Percentiles rank a stretch among this genome's conserved stretches.
phyloP scores from a whole-genome alignment of 1,140 invertebrate species.

The Pygmarrhopalites habei region DNA sequence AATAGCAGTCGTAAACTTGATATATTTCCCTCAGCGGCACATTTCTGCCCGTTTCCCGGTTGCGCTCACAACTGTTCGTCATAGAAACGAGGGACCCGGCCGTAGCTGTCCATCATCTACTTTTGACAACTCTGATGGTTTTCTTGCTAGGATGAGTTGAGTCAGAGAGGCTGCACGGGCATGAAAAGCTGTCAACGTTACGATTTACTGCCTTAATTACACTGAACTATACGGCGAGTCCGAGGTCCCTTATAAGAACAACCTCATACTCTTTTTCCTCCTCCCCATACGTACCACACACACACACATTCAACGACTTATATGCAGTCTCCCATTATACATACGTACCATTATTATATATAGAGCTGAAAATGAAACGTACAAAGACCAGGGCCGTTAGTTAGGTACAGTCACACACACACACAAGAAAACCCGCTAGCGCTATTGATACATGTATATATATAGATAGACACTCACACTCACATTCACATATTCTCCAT shows the following conservation, averaged over 20 bases:
- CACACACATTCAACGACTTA: background rate
- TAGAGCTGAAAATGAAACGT: background rate
- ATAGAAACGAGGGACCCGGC: conserved; percentile 30
- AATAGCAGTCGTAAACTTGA: conserved; percentile 37
- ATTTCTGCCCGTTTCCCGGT: conserved; percentile 19
- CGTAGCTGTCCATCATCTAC: conserved; percentile 37
- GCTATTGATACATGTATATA: conserved; percentile 3
- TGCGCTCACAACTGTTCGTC: conserved; percentile 29
- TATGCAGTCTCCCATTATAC: too few relatives aligned
- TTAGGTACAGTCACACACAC: too few relatives aligned
- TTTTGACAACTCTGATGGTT: conserved; percentile 34
- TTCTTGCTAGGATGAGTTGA: conserved; percentile 33
- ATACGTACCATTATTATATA: too few relatives aligned
- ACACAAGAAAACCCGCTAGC: too few relatives aligned
- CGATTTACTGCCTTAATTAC: conserved; percentile 39
- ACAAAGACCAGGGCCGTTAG: too few relatives aligned
- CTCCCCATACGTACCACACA: background rate
- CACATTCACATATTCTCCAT: conserved; percentile 1
- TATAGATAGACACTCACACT: background rate
- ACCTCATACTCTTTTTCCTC: background rate
- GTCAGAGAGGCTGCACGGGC: conserved; percentile 18
- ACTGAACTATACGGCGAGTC: conserved; percentile 21
- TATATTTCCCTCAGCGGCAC: conserved; percentile 25
- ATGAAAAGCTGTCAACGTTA: conserved; percentile 36
- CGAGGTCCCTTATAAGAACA: conserved; percentile 6